Percentiles rank a stretch among this genome's conserved stretches.
phyloP scores from a whole-genome alignment of 2,113 vertebrate genomes.

The Phyllostomus hastatus region DNA sequence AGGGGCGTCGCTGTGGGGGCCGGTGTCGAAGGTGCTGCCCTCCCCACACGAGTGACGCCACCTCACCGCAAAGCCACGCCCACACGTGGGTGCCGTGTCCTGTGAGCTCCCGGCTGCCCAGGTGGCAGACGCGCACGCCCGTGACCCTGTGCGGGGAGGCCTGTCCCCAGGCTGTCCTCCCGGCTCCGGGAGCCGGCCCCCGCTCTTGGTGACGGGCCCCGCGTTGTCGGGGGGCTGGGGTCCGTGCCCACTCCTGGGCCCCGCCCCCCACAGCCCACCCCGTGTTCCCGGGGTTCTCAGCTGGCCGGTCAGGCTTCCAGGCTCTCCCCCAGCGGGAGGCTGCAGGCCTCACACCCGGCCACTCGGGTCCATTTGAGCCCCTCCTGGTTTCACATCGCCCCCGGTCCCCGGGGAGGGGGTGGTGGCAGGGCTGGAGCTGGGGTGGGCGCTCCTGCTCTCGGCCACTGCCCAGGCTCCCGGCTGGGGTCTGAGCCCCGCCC shows the following conservation, averaged over 20 bases:
- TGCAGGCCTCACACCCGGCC: neutral
- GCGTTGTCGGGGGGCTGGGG: no score
- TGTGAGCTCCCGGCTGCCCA: neutral
- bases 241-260: no score
- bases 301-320: neutral
- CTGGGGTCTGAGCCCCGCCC: neutral
- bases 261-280: no score
- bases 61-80: neutral
- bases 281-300: neutral
- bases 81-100: no score
- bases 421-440: neutral
- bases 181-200: no score
- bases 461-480: neutral
- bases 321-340: neutral
- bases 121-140: no score
- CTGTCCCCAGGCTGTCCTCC: neutral
- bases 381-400: no score
- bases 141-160: no score
- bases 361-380: neutral
- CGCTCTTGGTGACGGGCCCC: no score
- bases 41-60: no score
- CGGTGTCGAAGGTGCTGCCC: no score
- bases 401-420: neutral
- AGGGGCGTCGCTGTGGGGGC: neutral
- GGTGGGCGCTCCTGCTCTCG: neutral